These are phyloP conservation scores for Linhomoeus sp. DNA, from an alignment of 2,888 invertebrate genomes.

Conservation along the genomic window DNA sequence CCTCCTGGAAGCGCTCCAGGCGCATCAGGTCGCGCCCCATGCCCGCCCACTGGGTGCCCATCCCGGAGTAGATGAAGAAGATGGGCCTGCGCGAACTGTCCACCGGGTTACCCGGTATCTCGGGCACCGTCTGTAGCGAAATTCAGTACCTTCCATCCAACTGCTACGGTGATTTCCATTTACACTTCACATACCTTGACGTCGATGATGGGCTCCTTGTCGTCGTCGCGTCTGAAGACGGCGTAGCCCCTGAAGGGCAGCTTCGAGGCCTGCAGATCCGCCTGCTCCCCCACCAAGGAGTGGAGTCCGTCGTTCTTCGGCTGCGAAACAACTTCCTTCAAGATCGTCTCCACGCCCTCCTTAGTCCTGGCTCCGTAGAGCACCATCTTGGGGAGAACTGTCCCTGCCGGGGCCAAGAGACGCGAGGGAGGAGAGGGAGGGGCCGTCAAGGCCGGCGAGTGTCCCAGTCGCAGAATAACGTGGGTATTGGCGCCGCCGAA, in stretches of 20 bases:
- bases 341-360: too few relatives aligned
- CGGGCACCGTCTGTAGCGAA: too few relatives aligned
- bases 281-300: background rate
- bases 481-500: conserved; percentile 54
- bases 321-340: too few relatives aligned
- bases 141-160: too few relatives aligned
- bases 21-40: conserved; percentile 43
- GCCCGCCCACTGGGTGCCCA: conserved; percentile 87
- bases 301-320: too few relatives aligned
- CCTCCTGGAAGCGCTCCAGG: background rate
- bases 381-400: background rate
- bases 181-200: conserved; percentile 8
- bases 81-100: conserved; percentile 34
- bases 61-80: conserved; percentile 83
- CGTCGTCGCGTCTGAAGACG: conserved; percentile 40
- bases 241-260: conserved; percentile 51
- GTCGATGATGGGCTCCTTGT: background rate
- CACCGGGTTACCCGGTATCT: too few relatives aligned
- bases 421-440: too few relatives aligned
- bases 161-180: conserved; percentile 1
- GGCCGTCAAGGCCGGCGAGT: too few relatives aligned
- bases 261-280: conserved; percentile 45
- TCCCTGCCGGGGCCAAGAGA: too few relatives aligned
- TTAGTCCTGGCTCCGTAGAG: background rate
- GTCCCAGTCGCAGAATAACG: conserved; percentile 14